A percentile compares a stretch with the other conserved stretches of the same genome.
These are phyloP conservation scores for Pterostichus madidus DNA, from an alignment of 2,888 invertebrate genomes.

Conservation along the genomic window DNA sequence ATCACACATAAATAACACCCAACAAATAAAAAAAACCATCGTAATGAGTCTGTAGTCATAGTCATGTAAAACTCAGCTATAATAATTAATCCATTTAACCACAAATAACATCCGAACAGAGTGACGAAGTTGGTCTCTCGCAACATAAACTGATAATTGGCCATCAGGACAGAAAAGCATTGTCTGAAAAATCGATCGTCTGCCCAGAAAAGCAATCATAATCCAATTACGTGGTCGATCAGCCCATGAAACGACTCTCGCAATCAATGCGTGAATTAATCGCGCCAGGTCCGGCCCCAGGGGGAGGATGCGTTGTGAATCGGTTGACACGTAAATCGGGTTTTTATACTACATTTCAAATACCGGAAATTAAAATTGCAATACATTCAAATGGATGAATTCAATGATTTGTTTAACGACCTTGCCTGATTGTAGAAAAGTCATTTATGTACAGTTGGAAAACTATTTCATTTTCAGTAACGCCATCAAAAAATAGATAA, in stretches of 20 bases:
- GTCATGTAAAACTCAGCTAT: not conserved
- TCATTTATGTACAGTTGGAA: no score
- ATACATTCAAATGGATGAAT: conserved; percentile 20
- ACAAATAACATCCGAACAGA: conserved; percentile 6
- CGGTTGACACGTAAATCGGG: not conserved
- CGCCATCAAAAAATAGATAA: no score
- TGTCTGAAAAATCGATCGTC: conserved; percentile 60
- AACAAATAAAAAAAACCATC: not conserved
- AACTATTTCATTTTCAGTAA: no score
- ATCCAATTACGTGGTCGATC: conserved; percentile 71
- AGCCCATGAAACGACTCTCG: conserved; percentile 68
- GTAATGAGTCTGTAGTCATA: not conserved
- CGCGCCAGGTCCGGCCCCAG: conserved; percentile 15
- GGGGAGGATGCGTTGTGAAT: conserved; percentile 10
- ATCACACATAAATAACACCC: conserved; percentile 2
- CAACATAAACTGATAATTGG: conserved; percentile 11
- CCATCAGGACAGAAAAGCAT: conserved; percentile 21
- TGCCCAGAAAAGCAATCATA: conserved; percentile 69
- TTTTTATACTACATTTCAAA: not conserved
- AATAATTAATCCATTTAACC: not conserved
- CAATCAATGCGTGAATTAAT: conserved; percentile 54
- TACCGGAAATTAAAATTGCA: conserved; percentile 21
- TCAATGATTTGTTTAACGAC: conserved; percentile 5
- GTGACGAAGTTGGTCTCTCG: not conserved
- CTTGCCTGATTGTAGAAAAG: not conserved